Conservation (phyloP, 2,797 vertebrate species). For the Sparidentex hasta region DNA sequence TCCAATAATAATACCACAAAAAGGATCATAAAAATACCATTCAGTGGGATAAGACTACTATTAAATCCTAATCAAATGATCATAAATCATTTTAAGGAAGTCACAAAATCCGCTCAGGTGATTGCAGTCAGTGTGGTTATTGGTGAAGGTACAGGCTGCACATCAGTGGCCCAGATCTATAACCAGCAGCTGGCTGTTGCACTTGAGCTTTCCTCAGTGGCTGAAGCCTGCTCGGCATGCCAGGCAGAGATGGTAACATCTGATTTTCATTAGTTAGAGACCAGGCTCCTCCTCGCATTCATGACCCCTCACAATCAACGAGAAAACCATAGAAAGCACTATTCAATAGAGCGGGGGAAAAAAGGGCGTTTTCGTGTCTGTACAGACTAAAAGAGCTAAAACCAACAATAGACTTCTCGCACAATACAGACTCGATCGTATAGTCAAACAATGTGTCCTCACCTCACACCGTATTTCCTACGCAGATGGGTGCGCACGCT, state of each 20-base stretch:
- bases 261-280: constrained; percentile 78
- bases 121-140: too few relatives aligned
- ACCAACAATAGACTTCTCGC: not conserved
- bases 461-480: not conserved
- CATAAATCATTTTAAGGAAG: too few relatives aligned
- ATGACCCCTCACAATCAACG: constrained; percentile 8
- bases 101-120: too few relatives aligned
- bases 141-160: not conserved
- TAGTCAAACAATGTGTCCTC: not conserved
- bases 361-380: not conserved
- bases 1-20: too few relatives aligned
- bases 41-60: not conserved
- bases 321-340: constrained; percentile 2
- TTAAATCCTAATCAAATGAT: not conserved
- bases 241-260: constrained; percentile 73
- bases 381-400: not conserved
- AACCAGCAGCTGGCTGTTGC: constrained; percentile 9
- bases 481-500: not conserved
- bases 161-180: not conserved
- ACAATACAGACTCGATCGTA: not conserved
- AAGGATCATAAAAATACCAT: not conserved
- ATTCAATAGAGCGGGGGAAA: not conserved
- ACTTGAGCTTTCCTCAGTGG: constrained; percentile 8
- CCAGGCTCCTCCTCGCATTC: constrained; percentile 59
- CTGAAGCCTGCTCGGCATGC: constrained; percentile 17